Evolutionary conservation across 2,113 vertebrate species (phyloP).

Genomic region (Tautogolabrus adspersus): DNA sequence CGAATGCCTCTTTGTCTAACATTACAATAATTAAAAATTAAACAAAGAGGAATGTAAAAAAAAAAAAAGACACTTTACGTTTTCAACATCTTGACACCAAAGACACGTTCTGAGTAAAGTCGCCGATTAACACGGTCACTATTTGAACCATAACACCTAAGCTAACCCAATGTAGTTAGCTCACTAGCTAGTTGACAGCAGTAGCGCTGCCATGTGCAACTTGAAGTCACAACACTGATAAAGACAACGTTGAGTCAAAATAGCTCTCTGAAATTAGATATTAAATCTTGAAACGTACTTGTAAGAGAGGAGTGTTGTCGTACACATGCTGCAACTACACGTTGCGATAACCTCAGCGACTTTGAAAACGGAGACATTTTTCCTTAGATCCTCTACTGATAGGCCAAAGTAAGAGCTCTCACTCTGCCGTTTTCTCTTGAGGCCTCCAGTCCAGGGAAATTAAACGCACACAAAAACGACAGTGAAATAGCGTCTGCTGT

Average conservation of each 20-base stretch:
- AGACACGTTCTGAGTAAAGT: too few species aligned
- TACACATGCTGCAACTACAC: background rate
- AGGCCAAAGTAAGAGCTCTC: background rate
- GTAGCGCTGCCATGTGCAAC: background rate
- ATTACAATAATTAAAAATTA: too few species aligned
- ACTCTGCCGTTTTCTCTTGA: conserved; percentile 14
- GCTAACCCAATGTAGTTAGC: conserved; percentile 1
- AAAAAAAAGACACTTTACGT: too few species aligned
- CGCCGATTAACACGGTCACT: too few species aligned
- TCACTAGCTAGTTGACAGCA: background rate
- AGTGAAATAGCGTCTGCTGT: rapidly evolving
- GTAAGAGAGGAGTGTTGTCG: conserved; percentile 64
- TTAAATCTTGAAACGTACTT: conserved; percentile 26
- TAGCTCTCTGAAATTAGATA: rapidly evolving
- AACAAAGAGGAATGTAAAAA: too few species aligned
- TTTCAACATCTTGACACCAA: too few species aligned
- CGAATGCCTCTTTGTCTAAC: too few species aligned
- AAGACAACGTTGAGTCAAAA: background rate
- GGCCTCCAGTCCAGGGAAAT: rapidly evolving
- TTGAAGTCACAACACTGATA: background rate
- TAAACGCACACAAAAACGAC: background rate
- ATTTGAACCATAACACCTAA: too few species aligned
- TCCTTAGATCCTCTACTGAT: background rate
- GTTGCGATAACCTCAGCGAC: background rate
- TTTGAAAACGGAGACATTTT: conserved; percentile 57